Evolutionary conservation across 2,113 vertebrate genomes (phyloP).

Genomic region (Meleagris gallopavo): DNA sequence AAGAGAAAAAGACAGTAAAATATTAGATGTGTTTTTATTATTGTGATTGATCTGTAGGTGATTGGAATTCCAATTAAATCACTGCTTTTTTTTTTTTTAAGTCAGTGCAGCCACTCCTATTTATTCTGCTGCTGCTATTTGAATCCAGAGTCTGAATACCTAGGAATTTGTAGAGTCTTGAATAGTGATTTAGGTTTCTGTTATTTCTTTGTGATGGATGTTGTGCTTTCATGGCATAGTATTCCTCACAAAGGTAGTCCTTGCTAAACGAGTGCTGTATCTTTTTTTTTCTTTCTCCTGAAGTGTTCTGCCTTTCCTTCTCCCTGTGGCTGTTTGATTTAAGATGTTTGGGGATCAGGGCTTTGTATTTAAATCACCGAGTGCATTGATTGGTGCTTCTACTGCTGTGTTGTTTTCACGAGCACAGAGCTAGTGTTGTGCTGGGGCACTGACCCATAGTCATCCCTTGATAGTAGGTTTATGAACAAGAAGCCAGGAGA

Average conservation of each 20-base stretch:
- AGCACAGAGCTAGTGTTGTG: neutral
- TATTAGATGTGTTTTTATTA: slow-evolving; percentile 29
- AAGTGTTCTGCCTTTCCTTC: neutral
- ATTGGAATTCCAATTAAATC: neutral
- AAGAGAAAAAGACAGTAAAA: slow-evolving; percentile 24
- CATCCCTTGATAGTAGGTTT: neutral
- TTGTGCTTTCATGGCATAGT: neutral
- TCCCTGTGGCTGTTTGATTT: neutral
- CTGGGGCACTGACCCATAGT: neutral
- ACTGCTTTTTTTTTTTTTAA: neutral
- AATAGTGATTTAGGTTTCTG: neutral
- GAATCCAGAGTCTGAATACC: neutral
- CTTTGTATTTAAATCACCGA: neutral
- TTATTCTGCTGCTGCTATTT: neutral
- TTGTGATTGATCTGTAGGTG: neutral
- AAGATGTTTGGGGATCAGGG: neutral
- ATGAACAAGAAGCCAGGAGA: neutral
- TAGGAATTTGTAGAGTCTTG: neutral
- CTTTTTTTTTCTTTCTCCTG: neutral
- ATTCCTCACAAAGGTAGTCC: neutral
- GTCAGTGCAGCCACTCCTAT: neutral
- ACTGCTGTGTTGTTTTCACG: neutral
- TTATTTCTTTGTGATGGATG: neutral
- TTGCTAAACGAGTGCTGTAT: accelerated
- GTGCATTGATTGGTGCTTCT: neutral